These are phyloP conservation scores for Macrophya alboannulata DNA, from an alignment of 2,888 invertebrate species.

Conservation along the genomic window DNA sequence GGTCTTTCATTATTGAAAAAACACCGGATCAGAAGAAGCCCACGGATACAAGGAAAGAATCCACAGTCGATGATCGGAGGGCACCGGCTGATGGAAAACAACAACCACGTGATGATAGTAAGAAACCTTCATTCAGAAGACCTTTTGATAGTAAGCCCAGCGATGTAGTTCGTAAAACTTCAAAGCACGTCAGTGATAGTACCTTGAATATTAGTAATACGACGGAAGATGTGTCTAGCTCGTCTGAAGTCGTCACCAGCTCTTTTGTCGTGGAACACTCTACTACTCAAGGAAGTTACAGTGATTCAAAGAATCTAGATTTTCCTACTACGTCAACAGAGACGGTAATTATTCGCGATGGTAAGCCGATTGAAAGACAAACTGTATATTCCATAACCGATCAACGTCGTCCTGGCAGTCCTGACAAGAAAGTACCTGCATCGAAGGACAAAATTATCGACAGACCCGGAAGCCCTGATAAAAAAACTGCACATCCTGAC, in stretches of 20 bases:
- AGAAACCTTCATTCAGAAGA: conserved; percentile 17
- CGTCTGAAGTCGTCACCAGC: conserved; percentile 60
- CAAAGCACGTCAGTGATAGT: conserved; percentile 36
- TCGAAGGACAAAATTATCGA: conserved; percentile 32
- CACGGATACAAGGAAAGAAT: conserved; percentile 27
- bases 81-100: conserved; percentile 5
- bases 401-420: conserved; percentile 56
- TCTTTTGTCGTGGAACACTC: conserved; percentile 67
- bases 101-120: conserved; percentile 23
- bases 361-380: conserved; percentile 64
- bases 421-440: conserved; percentile 51
- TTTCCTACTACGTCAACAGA: conserved; percentile 65
- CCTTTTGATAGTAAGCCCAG: conserved; percentile 8
- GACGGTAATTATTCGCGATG: conserved; percentile 71
- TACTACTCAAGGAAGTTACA: conserved; percentile 49
- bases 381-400: conserved; percentile 20
- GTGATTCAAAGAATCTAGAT: conserved; percentile 62
- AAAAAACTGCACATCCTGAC: conserved; percentile 62
- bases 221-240: conserved; percentile 33
- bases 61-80: conserved; percentile 5
- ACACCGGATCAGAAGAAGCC: conserved; percentile 53
- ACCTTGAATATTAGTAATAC: conserved; percentile 31
- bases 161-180: not conserved
- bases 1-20: conserved; percentile 56
- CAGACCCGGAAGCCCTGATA: conserved; percentile 64